phyloP scores from a whole-genome alignment of 1,140 invertebrate species.

The Lerema accius region DNA sequence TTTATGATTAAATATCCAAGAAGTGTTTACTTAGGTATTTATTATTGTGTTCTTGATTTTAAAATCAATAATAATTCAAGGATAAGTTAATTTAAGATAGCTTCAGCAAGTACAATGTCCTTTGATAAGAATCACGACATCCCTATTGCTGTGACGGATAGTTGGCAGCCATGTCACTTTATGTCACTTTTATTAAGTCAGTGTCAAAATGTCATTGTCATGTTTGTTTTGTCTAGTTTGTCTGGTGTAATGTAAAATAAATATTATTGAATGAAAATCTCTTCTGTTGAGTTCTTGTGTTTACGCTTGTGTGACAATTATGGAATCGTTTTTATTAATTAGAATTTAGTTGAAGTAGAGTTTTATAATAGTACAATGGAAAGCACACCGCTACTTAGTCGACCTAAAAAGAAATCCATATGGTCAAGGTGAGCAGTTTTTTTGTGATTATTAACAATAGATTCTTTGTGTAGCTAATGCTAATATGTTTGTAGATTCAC shows the following conservation, averaged over 20 bases:
- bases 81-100: too few species aligned
- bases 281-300: slow-evolving; percentile 7
- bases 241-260: neutral
- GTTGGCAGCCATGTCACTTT: too few species aligned
- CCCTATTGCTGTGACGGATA: too few species aligned
- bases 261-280: neutral
- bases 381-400: slow-evolving; percentile 69
- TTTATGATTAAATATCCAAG: too few species aligned
- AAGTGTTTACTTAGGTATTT: too few species aligned
- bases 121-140: too few species aligned
- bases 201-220: slow-evolving; percentile 4
- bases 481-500: slow-evolving; percentile 57
- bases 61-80: too few species aligned
- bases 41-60: too few species aligned
- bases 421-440: slow-evolving; percentile 70
- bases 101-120: too few species aligned
- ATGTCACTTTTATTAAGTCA: too few species aligned
- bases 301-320: neutral
- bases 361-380: slow-evolving; percentile 58
- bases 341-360: neutral
- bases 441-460: slow-evolving; percentile 16
- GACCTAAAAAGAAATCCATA: slow-evolving; percentile 71
- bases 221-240: neutral
- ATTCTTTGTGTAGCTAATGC: slow-evolving; percentile 37
- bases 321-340: slow-evolving; percentile 9